Conservation (phyloP, 2,888 invertebrate genomes). For the Parasteatoda lunata region DNA sequence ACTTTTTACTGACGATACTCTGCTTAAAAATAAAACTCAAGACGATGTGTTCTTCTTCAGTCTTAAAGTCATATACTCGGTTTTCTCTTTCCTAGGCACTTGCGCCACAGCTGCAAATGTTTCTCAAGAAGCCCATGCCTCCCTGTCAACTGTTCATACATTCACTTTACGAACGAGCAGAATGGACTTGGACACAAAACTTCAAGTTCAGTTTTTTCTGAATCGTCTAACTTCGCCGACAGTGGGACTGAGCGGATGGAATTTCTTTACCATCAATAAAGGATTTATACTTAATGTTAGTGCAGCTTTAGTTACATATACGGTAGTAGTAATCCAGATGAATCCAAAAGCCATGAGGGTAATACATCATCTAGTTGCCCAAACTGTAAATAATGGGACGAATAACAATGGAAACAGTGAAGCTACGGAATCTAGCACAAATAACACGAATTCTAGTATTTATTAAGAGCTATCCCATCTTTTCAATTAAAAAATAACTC, state of each 20-base stretch:
- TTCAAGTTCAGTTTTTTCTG: conserved; percentile 64
- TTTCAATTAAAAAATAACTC: too few relatives aligned
- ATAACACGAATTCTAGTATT: conserved; percentile 55
- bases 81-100: conserved; percentile 67
- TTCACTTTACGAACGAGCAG: conserved; percentile 64
- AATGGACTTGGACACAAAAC: conserved; percentile 67
- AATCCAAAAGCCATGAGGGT: conserved; percentile 69
- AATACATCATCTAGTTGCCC: conserved; percentile 68
- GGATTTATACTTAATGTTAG: conserved; percentile 70
- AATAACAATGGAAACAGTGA: conserved; percentile 28
- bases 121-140: conserved; percentile 67
- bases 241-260: conserved; percentile 70
- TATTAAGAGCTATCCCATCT: neutral
- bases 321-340: conserved; percentile 70
- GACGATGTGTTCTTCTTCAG: conserved; percentile 69
- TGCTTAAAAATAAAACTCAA: conserved; percentile 66
- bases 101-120: conserved; percentile 67
- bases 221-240: conserved; percentile 61
- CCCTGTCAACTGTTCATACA: conserved; percentile 64
- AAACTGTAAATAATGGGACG: conserved; percentile 63
- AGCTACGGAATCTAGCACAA: conserved; percentile 20
- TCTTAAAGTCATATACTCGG: conserved; percentile 67
- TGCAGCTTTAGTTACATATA: conserved; percentile 70
- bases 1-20: conserved; percentile 69
- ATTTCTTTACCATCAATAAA: conserved; percentile 71